Percentiles rank a stretch among this genome's conserved stretches.
Conservation (phyloP, 2,113 vertebrate genomes). For the Ifrita kowaldi region DNA sequence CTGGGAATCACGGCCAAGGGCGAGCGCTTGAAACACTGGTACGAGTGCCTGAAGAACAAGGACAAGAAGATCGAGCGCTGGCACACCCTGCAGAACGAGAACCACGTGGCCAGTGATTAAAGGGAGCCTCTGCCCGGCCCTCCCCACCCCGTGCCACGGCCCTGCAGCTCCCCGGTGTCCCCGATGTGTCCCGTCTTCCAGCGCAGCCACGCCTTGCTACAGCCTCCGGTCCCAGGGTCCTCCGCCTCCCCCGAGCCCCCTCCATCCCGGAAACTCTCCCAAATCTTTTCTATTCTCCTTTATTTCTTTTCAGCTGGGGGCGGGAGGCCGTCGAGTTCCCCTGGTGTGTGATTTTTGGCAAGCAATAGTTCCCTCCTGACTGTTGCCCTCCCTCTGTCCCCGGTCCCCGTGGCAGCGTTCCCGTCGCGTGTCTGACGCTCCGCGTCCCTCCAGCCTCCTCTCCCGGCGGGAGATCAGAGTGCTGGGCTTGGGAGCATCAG, state of each 20-base stretch:
- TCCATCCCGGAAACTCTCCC: neutral
- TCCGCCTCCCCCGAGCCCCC: neutral
- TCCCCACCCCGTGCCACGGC: constrained; percentile 14
- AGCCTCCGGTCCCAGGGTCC: neutral
- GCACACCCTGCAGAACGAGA: constrained; percentile 91
- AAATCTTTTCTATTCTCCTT: neutral
- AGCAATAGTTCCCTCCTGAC: constrained; percentile 41
- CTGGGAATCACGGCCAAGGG: constrained; percentile 95
- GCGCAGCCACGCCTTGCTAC: constrained; percentile 9
- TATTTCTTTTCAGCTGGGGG: neutral
- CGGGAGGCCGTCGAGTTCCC: too few relatives aligned
- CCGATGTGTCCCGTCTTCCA: constrained; percentile 49
- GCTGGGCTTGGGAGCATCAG: neutral
- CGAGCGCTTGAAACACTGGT: constrained; percentile 97
- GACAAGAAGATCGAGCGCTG: constrained; percentile 98
- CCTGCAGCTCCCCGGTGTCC: constrained; percentile 20
- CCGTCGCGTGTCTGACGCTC: neutral
- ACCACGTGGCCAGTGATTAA: constrained; percentile 88
- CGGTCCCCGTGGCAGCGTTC: neutral
- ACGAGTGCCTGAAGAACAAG: constrained; percentile 97
- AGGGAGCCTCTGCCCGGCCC: neutral
- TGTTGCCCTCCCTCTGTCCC: neutral
- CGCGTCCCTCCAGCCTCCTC: neutral
- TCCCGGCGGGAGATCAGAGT: neutral
- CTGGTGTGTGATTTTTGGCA: neutral